phyloP scores from a whole-genome alignment of 2,797 vertebrate genomes.

The Apogon talboti region DNA sequence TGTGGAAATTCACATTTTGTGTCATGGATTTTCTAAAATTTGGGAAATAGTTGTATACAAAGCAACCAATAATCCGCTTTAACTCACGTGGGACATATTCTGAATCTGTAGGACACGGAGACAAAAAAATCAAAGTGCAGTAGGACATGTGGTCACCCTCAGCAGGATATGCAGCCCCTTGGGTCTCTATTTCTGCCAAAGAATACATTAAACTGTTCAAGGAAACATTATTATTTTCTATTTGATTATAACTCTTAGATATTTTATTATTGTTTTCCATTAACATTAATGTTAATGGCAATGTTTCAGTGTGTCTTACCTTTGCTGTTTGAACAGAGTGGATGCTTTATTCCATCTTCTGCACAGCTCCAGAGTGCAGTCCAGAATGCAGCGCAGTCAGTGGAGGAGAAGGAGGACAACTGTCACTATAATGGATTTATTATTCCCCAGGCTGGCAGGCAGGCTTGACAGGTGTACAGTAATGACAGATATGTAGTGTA shows the following conservation, averaged over 20 bases:
- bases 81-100: too few species aligned
- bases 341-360: neutral
- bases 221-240: neutral
- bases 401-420: conserved; percentile 20
- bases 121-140: too few species aligned
- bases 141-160: too few species aligned
- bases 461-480: conserved; percentile 45
- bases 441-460: conserved; percentile 10
- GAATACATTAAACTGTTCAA: too few species aligned
- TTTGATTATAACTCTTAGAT: neutral
- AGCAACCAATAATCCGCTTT: too few species aligned
- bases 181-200: neutral
- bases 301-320: neutral
- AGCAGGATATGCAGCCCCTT: neutral
- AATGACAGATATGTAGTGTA: conserved; percentile 33
- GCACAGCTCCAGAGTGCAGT: neutral
- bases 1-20: too few species aligned
- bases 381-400: neutral
- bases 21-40: too few species aligned
- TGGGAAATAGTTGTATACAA: too few species aligned
- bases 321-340: neutral
- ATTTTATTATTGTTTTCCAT: neutral
- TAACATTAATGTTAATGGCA: too few species aligned
- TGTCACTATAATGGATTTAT: conserved; percentile 28
- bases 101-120: too few species aligned